A percentile compares a stretch with the other conserved stretches of the same genome.
These are phyloP conservation scores for Oopsacas minuta DNA, from an alignment of 37 sponge, comb jelly and placozoan genomes.

Conservation along the genomic window DNA sequence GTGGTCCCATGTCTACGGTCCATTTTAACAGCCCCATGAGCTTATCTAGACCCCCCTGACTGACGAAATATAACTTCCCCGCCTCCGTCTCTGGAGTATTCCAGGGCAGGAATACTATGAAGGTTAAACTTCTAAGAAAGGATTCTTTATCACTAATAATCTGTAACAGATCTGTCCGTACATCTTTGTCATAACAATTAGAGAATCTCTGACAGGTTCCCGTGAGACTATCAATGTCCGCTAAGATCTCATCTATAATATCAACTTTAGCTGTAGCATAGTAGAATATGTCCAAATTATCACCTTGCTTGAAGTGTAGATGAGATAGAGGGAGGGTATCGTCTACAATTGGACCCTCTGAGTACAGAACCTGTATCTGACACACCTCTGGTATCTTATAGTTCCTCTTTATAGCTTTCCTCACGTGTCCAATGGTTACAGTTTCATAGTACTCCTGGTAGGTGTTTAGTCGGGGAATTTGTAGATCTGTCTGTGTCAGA, in stretches of 20 bases:
- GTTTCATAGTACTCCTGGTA: background rate
- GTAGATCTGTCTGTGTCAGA: background rate
- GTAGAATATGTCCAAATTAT: background rate
- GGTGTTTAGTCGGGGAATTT: background rate
- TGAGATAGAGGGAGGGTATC: background rate
- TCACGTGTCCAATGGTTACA: background rate
- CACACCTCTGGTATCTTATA: background rate
- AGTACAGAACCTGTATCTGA: background rate
- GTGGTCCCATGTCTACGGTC: background rate
- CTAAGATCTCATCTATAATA: background rate
- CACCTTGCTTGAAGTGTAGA: background rate
- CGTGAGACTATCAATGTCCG: background rate
- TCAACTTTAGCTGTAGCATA: slow-evolving; percentile 2
- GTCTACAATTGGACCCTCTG: background rate
- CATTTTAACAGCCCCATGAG: background rate
- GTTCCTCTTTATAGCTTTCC: background rate
- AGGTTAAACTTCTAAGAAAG: background rate
- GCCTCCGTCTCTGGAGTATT: background rate
- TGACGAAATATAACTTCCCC: background rate
- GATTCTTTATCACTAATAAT: background rate
- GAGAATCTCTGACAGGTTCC: background rate
- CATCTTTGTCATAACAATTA: background rate
- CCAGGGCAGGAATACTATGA: background rate
- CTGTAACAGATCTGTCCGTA: background rate
- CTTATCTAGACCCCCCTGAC: background rate